Conservation (phyloP, 2,888 invertebrate species). For the Tachystola acroxantha region DNA sequence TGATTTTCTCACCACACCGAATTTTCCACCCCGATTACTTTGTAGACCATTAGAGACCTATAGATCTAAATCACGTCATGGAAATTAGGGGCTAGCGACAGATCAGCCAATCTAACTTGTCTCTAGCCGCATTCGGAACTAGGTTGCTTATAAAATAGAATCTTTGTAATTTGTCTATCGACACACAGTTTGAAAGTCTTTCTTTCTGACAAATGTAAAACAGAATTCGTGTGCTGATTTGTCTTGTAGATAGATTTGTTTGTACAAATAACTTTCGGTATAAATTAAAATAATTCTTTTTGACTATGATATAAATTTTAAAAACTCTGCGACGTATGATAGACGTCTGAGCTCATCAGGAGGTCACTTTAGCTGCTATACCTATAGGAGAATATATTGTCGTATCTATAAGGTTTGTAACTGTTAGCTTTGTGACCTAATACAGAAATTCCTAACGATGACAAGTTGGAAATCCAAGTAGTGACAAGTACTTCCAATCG, state of each 20-base stretch:
- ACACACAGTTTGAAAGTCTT: neutral
- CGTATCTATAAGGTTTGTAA: too few relatives aligned
- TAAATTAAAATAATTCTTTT: too few relatives aligned
- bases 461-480: too few relatives aligned
- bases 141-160: conserved; percentile 5
- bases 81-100: conserved; percentile 3
- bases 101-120: conserved; percentile 2
- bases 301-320: too few relatives aligned
- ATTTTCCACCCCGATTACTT: conserved; percentile 19
- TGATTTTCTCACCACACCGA: conserved; percentile 28
- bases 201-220: neutral
- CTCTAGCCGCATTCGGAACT: conserved; percentile 4
- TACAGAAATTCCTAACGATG: too few relatives aligned
- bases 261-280: too few relatives aligned
- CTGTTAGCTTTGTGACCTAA: too few relatives aligned
- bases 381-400: too few relatives aligned
- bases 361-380: too few relatives aligned
- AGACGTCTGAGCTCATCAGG: too few relatives aligned
- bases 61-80: neutral
- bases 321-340: too few relatives aligned
- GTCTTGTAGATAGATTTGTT: neutral
- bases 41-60: conserved; percentile 12
- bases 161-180: conserved; percentile 4
- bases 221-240: neutral
- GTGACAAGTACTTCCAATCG: too few relatives aligned